Evolutionary conservation across 1,140 invertebrate species (phyloP).

Genomic region (Chironomus tepperi): DNA sequence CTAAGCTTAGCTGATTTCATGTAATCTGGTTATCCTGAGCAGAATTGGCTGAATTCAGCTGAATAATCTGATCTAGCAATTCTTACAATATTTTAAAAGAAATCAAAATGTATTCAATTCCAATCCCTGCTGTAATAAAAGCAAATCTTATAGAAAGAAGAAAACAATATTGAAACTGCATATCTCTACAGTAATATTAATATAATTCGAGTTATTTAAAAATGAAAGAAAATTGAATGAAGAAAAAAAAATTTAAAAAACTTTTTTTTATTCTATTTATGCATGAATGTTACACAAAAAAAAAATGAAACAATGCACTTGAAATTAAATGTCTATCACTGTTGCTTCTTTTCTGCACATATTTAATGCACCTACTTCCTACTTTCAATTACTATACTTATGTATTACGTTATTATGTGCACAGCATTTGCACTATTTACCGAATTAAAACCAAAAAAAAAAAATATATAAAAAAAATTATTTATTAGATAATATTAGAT

Average conservation of each 20-base stretch:
- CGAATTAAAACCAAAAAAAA: not conserved
- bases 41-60: too few species aligned
- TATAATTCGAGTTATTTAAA: not conserved
- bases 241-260: too few species aligned
- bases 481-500: too few species aligned
- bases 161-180: not conserved
- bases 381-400: not conserved
- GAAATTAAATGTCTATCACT: not conserved
- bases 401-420: not conserved
- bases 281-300: not conserved
- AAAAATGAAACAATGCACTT: too few species aligned
- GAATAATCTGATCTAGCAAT: too few species aligned
- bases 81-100: too few species aligned
- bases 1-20: too few species aligned
- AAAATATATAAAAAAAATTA: not conserved
- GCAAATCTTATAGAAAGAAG: not conserved
- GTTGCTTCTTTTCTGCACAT: slow-evolving; percentile 6
- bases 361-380: slow-evolving; percentile 3
- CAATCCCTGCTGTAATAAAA: not conserved
- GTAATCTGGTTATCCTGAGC: too few species aligned
- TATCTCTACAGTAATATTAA: not conserved
- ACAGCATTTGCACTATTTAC: not conserved
- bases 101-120: too few species aligned
- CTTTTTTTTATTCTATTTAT: not conserved
- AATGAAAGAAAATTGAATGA: not conserved